Evolutionary conservation across 2,113 vertebrate genomes (phyloP).

Genomic region (Corythaeola cristata): DNA sequence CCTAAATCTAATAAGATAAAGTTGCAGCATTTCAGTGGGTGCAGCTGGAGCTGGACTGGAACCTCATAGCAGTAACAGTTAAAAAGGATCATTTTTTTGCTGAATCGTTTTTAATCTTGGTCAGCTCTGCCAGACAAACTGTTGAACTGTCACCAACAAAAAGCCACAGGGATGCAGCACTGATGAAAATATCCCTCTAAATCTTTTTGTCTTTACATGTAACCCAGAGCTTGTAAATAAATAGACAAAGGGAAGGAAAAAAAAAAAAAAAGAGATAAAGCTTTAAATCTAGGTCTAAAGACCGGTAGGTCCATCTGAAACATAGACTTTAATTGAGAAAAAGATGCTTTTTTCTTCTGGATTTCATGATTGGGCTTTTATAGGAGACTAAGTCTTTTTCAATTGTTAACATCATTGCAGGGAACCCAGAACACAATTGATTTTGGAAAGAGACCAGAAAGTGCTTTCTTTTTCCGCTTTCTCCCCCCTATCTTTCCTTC

Average conservation of each 20-base stretch:
- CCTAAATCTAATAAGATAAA: neutral
- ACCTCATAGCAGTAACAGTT: neutral
- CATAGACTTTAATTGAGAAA: neutral
- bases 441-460: neutral
- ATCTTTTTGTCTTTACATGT: neutral
- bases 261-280: neutral
- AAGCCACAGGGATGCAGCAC: neutral
- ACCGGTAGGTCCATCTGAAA: neutral
- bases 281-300: neutral
- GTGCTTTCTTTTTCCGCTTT: neutral
- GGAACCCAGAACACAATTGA: neutral
- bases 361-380: neutral
- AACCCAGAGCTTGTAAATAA: neutral
- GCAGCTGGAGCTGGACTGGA: neutral
- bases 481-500: neutral
- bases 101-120: neutral
- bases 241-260: no score
- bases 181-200: neutral
- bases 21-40: neutral
- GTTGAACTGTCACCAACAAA: neutral
- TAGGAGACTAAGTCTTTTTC: neutral
- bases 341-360: neutral
- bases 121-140: neutral
- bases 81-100: neutral
- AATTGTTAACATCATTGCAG: neutral